Conservation (phyloP, 1,140 invertebrate species). For the Stegodyphus mimosarum region DNA sequence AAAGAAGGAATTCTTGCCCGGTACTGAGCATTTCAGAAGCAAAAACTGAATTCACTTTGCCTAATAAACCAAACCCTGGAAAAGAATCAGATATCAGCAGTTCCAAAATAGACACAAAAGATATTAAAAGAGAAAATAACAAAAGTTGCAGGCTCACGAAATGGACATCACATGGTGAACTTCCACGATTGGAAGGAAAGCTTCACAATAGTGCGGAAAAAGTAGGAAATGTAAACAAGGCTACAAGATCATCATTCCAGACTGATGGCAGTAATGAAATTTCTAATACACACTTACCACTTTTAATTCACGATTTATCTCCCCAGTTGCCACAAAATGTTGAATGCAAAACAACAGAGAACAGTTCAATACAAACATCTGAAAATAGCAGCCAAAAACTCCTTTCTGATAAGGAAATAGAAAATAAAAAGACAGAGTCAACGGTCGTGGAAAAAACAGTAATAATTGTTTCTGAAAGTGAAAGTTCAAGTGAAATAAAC, state of each 20-base stretch:
- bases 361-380: too few species aligned
- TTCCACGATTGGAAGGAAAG: neutral
- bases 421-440: neutral
- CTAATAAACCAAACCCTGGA: neutral
- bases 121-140: conserved; percentile 7
- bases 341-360: too few species aligned
- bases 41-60: neutral
- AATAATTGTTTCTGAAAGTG: conserved; percentile 44
- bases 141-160: conserved; percentile 23
- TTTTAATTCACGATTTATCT: too few species aligned
- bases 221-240: too few species aligned
- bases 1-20: conserved; percentile 47
- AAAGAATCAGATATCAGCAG: conserved; percentile 3
- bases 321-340: too few species aligned
- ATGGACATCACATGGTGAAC: conserved; percentile 43
- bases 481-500: neutral
- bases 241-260: too few species aligned
- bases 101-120: neutral
- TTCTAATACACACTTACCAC: too few species aligned
- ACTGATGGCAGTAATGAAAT: too few species aligned
- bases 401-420: neutral
- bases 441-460: conserved; percentile 35
- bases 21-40: conserved; percentile 24
- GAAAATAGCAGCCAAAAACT: neutral
- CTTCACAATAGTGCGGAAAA: too few species aligned